Percentiles rank a stretch among this genome's conserved stretches.
phyloP scores from a whole-genome alignment of 2,888 invertebrate species.

The Noctua janthe region DNA sequence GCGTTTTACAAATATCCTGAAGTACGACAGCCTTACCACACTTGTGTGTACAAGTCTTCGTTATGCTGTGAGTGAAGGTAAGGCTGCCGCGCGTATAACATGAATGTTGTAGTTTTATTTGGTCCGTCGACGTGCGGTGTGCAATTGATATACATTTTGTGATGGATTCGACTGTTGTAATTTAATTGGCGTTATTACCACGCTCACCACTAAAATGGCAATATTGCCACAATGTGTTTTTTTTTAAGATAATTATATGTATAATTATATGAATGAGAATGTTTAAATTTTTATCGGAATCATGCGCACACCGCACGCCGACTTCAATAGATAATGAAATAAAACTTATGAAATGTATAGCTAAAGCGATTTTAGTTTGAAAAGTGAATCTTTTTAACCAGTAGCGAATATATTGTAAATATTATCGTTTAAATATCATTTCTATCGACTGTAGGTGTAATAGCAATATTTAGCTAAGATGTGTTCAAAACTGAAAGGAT shows the following conservation, averaged over 20 bases:
- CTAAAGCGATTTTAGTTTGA: conserved; percentile 77
- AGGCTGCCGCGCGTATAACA: conserved; percentile 50
- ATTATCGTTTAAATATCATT: conserved; percentile 80
- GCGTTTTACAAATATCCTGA: conserved; percentile 76
- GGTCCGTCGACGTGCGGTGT: conserved; percentile 46
- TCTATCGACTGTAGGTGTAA: conserved; percentile 83
- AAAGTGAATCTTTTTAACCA: conserved; percentile 74
- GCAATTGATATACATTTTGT: conserved; percentile 5
- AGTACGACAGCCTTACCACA: conserved; percentile 45
- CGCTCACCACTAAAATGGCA: conserved; percentile 46
- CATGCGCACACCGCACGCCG: conserved; percentile 59
- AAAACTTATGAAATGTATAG: conserved; percentile 77
- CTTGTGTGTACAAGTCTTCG: conserved; percentile 17
- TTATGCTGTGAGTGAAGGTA: not conserved
- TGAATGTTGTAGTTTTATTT: conserved; percentile 62
- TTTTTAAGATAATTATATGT: conserved; percentile 3
- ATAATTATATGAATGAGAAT: conserved; percentile 6
- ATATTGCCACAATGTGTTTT: conserved; percentile 29
- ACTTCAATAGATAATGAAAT: conserved; percentile 75
- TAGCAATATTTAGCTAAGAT: conserved; percentile 89
- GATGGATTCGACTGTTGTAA: conserved; percentile 6
- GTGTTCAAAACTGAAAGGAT: conserved; percentile 87
- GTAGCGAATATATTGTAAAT: conserved; percentile 85
- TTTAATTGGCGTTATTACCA: conserved; percentile 28
- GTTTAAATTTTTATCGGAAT: conserved; percentile 4